Evolutionary conservation across 2,113 vertebrate species (phyloP).

Genomic region (Quiscalus mexicanus): DNA sequence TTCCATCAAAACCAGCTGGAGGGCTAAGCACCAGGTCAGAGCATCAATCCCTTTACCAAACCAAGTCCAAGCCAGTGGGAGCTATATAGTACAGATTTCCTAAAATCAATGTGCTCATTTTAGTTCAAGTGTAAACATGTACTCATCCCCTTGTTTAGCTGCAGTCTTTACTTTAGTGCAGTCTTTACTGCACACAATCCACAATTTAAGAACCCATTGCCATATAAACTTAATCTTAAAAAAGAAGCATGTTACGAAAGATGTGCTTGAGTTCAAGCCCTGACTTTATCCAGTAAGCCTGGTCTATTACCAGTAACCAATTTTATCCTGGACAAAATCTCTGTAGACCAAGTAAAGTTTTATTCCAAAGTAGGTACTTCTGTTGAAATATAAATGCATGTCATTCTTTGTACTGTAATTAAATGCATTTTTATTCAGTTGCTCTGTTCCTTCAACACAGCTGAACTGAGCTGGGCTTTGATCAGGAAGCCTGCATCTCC

Average conservation of each 20-base stretch:
- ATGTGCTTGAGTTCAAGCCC: background rate
- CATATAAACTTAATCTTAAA: background rate
- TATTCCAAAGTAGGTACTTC: background rate
- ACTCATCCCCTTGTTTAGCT: background rate
- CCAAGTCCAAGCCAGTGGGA: background rate
- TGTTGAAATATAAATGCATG: background rate
- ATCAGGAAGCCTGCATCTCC: background rate
- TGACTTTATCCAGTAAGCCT: background rate
- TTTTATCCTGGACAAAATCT: background rate
- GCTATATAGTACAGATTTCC: background rate
- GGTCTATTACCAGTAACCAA: background rate
- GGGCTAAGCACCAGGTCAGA: background rate
- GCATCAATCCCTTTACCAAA: background rate
- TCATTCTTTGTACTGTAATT: background rate
- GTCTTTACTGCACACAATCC: background rate
- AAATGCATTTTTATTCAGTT: background rate
- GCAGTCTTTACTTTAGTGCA: background rate
- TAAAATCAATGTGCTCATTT: background rate
- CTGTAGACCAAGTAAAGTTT: background rate
- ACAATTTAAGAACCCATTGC: background rate
- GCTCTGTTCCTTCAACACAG: background rate
- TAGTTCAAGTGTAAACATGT: background rate
- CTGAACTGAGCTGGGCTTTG: background rate
- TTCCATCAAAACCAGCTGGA: background rate
- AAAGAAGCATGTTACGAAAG: background rate